Evolutionary conservation across 2,113 vertebrate genomes (phyloP).

Genomic region (Pitta sordida): DNA sequence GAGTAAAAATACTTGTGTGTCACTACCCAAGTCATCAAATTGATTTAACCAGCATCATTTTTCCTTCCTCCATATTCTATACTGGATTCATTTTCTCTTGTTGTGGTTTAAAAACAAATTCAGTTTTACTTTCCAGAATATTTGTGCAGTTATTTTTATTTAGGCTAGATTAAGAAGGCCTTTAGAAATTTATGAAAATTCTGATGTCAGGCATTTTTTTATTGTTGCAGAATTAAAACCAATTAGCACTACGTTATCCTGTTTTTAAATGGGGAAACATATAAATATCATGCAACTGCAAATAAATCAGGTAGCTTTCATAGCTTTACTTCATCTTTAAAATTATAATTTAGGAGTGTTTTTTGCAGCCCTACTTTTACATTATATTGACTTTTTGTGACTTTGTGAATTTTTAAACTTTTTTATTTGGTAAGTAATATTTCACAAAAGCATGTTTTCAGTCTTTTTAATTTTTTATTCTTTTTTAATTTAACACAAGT

Average conservation of each 20-base stretch:
- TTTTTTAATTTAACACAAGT: neutral
- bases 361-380: neutral
- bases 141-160: constrained; percentile 43
- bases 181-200: neutral
- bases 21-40: constrained; percentile 2
- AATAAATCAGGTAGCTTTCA: neutral
- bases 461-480: neutral
- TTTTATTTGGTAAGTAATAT: neutral
- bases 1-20: constrained; percentile 20
- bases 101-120: constrained; percentile 15
- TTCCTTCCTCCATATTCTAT: constrained; percentile 60
- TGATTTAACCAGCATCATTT: constrained; percentile 19
- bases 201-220: neutral
- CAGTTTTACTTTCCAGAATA: neutral
- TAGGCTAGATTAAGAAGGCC: neutral
- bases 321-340: neutral
- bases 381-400: neutral
- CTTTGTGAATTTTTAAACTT: neutral
- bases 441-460: neutral
- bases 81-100: constrained; percentile 33
- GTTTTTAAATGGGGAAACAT: neutral
- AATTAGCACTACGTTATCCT: neutral
- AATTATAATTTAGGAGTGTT: neutral
- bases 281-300: neutral
- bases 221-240: neutral